phyloP scores from a whole-genome alignment of 2,888 invertebrate genomes.

The Nemurella pictetii region DNA sequence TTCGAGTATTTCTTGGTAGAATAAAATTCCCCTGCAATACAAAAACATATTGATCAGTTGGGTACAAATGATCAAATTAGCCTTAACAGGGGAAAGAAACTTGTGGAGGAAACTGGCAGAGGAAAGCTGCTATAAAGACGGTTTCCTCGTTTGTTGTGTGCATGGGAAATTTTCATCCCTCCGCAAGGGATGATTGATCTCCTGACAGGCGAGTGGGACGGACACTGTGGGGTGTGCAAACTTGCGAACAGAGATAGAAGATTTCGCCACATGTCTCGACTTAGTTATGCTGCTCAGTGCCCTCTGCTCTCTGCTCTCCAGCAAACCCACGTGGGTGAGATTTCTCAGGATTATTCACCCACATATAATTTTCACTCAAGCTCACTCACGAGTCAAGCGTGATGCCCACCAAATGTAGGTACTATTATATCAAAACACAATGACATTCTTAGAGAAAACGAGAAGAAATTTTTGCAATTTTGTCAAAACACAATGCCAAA shows the following conservation, averaged over 20 bases:
- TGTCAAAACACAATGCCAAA: neutral
- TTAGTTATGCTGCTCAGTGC: neutral
- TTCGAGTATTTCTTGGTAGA: neutral
- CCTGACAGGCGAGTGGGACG: neutral
- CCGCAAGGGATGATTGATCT: neutral
- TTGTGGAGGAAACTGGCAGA: neutral
- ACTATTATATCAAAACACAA: neutral
- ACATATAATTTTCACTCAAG: constrained; percentile 38
- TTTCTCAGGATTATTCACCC: constrained; percentile 42
- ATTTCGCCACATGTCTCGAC: neutral
- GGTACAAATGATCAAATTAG: neutral
- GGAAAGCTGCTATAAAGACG: neutral
- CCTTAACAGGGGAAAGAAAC: neutral
- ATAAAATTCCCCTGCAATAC: neutral
- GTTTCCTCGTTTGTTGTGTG: neutral
- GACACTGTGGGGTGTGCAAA: neutral
- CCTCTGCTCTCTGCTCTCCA: too few species aligned
- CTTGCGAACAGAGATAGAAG: neutral
- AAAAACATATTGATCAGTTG: neutral
- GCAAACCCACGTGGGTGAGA: constrained; percentile 38
- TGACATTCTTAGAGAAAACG: neutral
- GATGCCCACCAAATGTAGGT: neutral
- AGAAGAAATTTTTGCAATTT: neutral
- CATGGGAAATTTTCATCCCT: neutral
- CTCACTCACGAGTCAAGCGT: neutral